Evolutionary conservation across 2,888 invertebrate genomes (phyloP).

Genomic region (Philonicus albiceps): DNA sequence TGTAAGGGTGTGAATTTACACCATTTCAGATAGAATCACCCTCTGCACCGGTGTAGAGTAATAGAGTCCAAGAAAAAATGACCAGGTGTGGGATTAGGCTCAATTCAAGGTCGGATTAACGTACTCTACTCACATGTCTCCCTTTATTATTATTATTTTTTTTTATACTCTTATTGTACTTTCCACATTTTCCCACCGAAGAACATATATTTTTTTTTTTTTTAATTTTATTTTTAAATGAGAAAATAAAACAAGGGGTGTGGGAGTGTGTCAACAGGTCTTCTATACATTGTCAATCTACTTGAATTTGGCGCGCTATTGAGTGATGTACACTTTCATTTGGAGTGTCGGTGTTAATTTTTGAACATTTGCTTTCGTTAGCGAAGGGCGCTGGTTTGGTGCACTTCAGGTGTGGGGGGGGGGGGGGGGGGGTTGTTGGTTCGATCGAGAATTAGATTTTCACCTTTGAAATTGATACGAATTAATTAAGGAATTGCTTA

Average conservation of each 20-base stretch:
- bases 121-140: neutral
- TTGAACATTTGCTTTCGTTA: neutral
- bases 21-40: neutral
- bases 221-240: neutral
- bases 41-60: neutral
- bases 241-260: neutral
- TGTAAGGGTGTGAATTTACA: neutral
- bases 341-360: neutral
- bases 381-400: no score
- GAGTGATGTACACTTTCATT: neutral
- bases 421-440: no score
- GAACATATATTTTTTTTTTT: neutral
- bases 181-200: neutral
- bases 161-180: no score
- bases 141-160: neutral
- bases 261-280: neutral
- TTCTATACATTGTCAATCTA: neutral
- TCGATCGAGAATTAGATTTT: neutral
- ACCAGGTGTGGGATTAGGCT: neutral
- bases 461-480: neutral
- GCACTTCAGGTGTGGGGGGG: neutral
- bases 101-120: constrained; percentile 39
- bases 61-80: neutral
- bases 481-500: neutral
- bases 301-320: neutral